A percentile compares a stretch with the other conserved stretches of the same genome.
These are phyloP conservation scores for Orchesellides sinensis DNA, from an alignment of 2,888 invertebrate genomes.

Conservation along the genomic window DNA sequence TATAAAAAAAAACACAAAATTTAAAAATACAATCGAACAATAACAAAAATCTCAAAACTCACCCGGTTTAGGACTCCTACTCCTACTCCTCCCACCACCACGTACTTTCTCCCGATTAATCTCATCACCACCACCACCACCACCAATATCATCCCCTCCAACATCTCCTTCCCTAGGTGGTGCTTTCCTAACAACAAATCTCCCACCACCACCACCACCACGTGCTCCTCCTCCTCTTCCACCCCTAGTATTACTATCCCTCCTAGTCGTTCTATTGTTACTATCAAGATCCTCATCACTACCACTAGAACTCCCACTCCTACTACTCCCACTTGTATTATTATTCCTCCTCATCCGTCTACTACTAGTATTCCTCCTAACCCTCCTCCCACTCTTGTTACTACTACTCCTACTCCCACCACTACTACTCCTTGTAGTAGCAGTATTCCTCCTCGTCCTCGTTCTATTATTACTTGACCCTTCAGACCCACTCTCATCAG, in stretches of 20 bases:
- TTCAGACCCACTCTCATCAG: not conserved
- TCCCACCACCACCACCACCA: not conserved
- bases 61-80: conserved; percentile 5
- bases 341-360: conserved; percentile 41
- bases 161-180: conserved; percentile 33
- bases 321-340: too few species aligned
- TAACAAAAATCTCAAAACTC: too few species aligned
- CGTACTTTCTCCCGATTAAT: too few species aligned
- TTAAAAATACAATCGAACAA: not conserved
- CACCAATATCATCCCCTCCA: not conserved
- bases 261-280: not conserved
- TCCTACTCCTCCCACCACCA: too few species aligned
- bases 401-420: not conserved
- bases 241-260: not conserved
- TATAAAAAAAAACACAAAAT: not conserved
- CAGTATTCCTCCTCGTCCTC: conserved; percentile 2
- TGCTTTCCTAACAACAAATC: conserved; percentile 34
- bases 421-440: not conserved
- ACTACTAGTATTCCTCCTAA: conserved; percentile 15
- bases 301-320: conserved; percentile 1
- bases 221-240: not conserved
- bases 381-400: conserved; percentile 3
- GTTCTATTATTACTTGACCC: not conserved
- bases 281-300: not conserved
- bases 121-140: not conserved